These are phyloP conservation scores for Catocala sponsa DNA, from an alignment of 2,888 invertebrate genomes.

Conservation along the genomic window DNA sequence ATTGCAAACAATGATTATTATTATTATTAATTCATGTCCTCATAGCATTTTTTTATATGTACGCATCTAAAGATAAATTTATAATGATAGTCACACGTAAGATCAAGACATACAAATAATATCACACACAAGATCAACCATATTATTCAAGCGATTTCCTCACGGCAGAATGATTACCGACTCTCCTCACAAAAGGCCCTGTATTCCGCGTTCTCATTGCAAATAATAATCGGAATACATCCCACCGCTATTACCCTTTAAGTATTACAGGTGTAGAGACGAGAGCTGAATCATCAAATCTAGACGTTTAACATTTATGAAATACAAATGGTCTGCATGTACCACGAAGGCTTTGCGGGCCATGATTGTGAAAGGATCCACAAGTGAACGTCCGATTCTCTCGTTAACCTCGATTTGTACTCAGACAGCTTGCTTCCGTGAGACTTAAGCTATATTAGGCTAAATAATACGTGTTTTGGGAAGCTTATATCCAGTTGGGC, in stretches of 20 bases:
- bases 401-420: conserved; percentile 37
- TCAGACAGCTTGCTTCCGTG: conserved; percentile 2
- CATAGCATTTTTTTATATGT: no score
- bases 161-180: no score
- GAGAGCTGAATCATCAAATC: conserved; percentile 16
- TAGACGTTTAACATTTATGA: conserved; percentile 31
- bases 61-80: no score
- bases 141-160: no score
- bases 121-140: no score
- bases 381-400: conserved; percentile 43
- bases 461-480: no score
- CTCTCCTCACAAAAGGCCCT: no score
- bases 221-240: background rate
- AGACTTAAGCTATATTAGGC: conserved; percentile 1
- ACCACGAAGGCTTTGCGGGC: conserved; percentile 32
- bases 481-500: no score
- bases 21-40: no score
- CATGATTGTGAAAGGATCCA: conserved; percentile 52
- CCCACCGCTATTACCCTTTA: background rate
- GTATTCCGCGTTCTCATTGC: background rate
- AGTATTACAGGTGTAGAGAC: background rate
- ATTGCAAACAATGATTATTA: no score
- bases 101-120: no score
- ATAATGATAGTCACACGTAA: no score
- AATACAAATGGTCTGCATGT: conserved; percentile 24